phyloP scores from a whole-genome alignment of 92 coral and sea anemone genomes.

The Siderastrea radians region DNA sequence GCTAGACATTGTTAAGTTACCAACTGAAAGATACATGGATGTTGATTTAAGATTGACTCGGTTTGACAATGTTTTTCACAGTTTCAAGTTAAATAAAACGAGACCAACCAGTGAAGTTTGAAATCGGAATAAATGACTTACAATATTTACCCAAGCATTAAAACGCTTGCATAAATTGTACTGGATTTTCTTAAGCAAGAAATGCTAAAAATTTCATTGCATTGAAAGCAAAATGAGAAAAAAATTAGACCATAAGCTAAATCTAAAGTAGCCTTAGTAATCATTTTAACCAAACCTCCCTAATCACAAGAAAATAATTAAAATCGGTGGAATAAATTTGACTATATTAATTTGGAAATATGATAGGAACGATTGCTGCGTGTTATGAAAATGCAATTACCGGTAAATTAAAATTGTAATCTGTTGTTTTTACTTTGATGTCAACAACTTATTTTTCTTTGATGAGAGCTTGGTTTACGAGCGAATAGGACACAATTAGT shows the following conservation, averaged over 20 bases:
- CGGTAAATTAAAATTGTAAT: background rate
- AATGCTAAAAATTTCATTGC: too few species aligned
- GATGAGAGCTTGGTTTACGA: background rate
- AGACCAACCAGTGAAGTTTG: background rate
- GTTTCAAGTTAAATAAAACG: background rate
- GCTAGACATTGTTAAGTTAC: background rate
- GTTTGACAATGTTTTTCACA: background rate
- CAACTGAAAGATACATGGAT: background rate
- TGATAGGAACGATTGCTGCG: background rate
- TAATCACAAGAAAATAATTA: background rate
- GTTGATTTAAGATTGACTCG: background rate
- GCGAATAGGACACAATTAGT: background rate
- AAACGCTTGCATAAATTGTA: background rate
- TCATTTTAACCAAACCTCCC: background rate
- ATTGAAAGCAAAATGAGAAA: background rate
- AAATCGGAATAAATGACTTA: too few species aligned
- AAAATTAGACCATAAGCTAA: background rate
- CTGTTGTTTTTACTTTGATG: background rate
- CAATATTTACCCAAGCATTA: background rate
- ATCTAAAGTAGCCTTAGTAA: background rate
- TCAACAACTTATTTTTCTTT: background rate
- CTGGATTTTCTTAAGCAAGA: too few species aligned
- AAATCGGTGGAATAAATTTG: background rate
- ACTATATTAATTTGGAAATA: slow-evolving; percentile 4
- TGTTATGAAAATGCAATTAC: background rate